Evolutionary conservation across 2,113 vertebrate genomes (phyloP).

Genomic region (Esox niger): DNA sequence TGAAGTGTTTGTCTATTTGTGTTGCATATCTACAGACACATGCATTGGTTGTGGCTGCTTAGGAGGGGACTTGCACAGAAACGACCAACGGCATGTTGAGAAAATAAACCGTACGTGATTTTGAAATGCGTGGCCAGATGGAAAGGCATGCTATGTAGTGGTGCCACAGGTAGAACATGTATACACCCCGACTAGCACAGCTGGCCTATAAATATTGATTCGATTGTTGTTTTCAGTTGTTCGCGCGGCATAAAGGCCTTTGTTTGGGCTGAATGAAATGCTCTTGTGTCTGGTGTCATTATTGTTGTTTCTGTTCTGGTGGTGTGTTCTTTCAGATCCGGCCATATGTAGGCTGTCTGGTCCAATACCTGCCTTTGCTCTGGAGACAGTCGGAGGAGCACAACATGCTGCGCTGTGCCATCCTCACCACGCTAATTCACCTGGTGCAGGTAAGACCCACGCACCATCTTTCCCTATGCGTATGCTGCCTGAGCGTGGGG

Average conservation of each 20-base stretch:
- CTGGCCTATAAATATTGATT: too few species aligned
- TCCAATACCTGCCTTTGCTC: slow-evolving; percentile 94
- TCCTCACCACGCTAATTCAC: slow-evolving; percentile 91
- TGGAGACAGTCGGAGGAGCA: slow-evolving; percentile 99
- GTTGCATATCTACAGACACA: background rate
- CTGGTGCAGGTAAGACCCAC: slow-evolving; percentile 83
- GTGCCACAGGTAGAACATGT: too few species aligned
- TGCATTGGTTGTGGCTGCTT: background rate
- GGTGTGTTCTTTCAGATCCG: slow-evolving; percentile 75
- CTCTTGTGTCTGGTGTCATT: slow-evolving; percentile 8
- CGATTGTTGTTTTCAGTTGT: too few species aligned
- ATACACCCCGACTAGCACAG: too few species aligned
- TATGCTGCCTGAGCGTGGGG: too few species aligned
- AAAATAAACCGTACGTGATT: too few species aligned
- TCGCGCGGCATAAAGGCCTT: background rate
- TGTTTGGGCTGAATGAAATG: background rate
- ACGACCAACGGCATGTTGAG: too few species aligned
- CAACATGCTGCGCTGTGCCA: slow-evolving; percentile 98
- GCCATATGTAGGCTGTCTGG: slow-evolving; percentile 88
- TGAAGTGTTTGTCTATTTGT: slow-evolving; percentile 2
- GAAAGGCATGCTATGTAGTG: too few species aligned
- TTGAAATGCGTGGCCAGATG: too few species aligned
- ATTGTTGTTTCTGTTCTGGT: slow-evolving; percentile 2
- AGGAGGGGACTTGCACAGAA: too few species aligned
- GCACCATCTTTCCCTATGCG: too few species aligned